A percentile compares a stretch with the other conserved stretches of the same genome.
Evolutionary conservation across 1,140 invertebrate species (phyloP).

Genomic region (Pseudachorutes palmiensis): DNA sequence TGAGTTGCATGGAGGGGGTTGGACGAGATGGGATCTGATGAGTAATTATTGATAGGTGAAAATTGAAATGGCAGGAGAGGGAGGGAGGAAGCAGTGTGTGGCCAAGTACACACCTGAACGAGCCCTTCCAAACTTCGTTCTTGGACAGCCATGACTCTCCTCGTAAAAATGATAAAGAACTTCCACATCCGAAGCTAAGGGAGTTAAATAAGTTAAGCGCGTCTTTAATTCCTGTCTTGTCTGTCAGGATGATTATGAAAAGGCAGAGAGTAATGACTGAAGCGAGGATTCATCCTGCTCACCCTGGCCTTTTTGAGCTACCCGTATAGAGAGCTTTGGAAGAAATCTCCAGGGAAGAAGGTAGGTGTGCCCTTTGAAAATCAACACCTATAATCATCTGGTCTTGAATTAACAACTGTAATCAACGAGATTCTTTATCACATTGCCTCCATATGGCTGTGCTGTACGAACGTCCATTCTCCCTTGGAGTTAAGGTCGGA

Average conservation of each 20-base stretch:
- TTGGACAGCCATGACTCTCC: not conserved
- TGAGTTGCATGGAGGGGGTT: not conserved
- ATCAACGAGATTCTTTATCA: conserved; percentile 35
- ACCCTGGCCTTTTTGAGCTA: not conserved
- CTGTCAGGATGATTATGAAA: conserved; percentile 1
- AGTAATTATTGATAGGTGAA: conserved; percentile 3
- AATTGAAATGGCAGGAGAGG: conserved; percentile 6
- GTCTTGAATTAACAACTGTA: conserved; percentile 38
- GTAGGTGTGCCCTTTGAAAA: conserved; percentile 36
- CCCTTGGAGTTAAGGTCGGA: too few relatives aligned
- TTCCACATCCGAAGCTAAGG: not conserved
- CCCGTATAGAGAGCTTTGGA: not conserved
- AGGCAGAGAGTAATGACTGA: not conserved
- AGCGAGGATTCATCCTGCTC: not conserved
- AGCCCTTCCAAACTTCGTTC: not conserved
- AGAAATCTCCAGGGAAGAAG: conserved; percentile 5
- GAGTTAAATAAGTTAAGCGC: not conserved
- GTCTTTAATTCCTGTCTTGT: not conserved
- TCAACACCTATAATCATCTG: conserved; percentile 39
- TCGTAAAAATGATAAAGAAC: conserved; percentile 4
- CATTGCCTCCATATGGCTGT: conserved; percentile 30
- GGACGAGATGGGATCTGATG: not conserved
- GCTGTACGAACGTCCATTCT: too few relatives aligned
- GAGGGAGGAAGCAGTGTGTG: not conserved
- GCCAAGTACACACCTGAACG: not conserved